Base-by-base conservation (phyloP, 2,797 vertebrate genomes). In the Sebastes trivittatus region DNA sequence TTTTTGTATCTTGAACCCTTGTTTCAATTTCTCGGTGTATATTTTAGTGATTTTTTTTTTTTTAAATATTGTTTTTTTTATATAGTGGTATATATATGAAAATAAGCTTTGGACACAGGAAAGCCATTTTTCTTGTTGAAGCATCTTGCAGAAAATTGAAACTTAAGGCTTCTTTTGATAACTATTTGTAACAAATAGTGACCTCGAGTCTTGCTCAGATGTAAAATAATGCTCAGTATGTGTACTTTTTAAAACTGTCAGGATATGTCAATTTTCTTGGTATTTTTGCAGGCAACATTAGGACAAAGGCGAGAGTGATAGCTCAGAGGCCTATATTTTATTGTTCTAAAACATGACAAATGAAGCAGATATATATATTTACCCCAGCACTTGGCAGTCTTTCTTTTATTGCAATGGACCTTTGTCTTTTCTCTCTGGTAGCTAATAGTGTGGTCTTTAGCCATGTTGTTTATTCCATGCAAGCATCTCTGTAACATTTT, bases 311-410 rank as follows among this genome's bases (percentile, higher is more conserved):
- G 89, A 92, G 92, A 95, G 92, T 94, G 90, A 92, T 91, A 91
- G 93, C 95, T 93, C 94, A 95, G 94, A 96, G 93, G 95, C 95
- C 95, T 96, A 95, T 96, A 96, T 96, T 96, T 96, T 96, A 95
- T 96, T 96, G 95, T 95, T 96, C 90, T 91, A 89, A 95, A 95
- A 94, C 92, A 93, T 92, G 94, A 96, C 94, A 96, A 95, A 96
- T 97, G 97, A 97, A 97, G 97, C 96, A 98, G 97, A 96, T 96
- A 95, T 96, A 98, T 96, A 96, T 96, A 96, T 96, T 96, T 95
- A 96, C 95, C 97, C 98, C 97, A 98, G 98, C 98, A 99, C 98
- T 99, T 99, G 98, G 97, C 97, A 96, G 96, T 97, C 96, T 97
- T 97, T 96, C 97, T 95, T 97, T 97, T 97, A 97, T 97, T 97